phyloP scores from a whole-genome alignment of 1,140 invertebrate genomes.

The Philopotamus ludificatus region DNA sequence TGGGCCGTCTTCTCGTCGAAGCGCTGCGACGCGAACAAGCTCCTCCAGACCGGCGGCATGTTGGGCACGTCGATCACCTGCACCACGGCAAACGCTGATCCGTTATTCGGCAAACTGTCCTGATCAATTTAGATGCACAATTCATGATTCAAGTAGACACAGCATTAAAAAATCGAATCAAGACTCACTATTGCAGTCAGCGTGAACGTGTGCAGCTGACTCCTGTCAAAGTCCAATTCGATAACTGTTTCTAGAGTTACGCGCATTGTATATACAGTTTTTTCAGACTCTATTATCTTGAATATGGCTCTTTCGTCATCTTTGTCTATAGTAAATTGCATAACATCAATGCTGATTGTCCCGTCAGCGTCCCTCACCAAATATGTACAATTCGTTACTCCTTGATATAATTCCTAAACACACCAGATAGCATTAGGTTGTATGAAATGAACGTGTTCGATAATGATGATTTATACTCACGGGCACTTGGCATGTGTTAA shows the following conservation, averaged over 20 bases:
- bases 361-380: constrained; percentile 53
- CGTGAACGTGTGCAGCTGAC: constrained; percentile 50
- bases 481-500: constrained; percentile 47
- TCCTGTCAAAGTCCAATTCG: constrained; percentile 46
- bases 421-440: too few relatives aligned
- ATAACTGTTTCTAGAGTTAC: constrained; percentile 45
- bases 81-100: constrained; percentile 52
- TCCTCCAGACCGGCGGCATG: constrained; percentile 55
- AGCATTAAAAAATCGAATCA: too few relatives aligned
- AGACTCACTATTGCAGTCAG: constrained; percentile 50
- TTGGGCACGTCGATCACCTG: constrained; percentile 57
- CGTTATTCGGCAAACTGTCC: constrained; percentile 52
- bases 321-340: constrained; percentile 47
- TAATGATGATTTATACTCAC: too few relatives aligned
- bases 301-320: constrained; percentile 46
- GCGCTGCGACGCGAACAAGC: constrained; percentile 53
- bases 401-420: constrained; percentile 49
- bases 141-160: too few relatives aligned
- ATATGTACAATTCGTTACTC: constrained; percentile 49
- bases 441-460: too few relatives aligned
- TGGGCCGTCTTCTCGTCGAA: constrained; percentile 54
- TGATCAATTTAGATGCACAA: too few relatives aligned
- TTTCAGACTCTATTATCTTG: constrained; percentile 42
- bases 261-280: constrained; percentile 45
- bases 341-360: constrained; percentile 48